Base-by-base conservation (phyloP, 2,797 vertebrate genomes). In the Heterohyrax brucei region DNA sequence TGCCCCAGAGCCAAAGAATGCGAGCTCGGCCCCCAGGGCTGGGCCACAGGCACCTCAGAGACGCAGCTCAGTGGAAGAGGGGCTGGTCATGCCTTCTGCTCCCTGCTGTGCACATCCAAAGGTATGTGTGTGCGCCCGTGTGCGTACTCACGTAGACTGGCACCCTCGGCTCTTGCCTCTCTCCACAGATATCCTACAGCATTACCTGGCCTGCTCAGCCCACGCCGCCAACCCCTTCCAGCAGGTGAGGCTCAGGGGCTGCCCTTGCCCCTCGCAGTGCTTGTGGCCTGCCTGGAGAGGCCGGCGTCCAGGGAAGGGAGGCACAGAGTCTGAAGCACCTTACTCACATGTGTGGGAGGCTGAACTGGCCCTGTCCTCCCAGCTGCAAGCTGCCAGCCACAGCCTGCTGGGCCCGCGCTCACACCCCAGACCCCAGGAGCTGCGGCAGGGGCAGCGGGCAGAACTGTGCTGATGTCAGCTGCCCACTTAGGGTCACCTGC, bases 221-320 rank as follows among this genome's bases (percentile, higher is more conserved):
- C 99, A 98, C 1, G 99, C 99, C 91, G 96, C 98, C 93, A 99
- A 99, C 98, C 99, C 99, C 86, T 99, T 99, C 98, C 99, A 99
- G 98, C 99, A 99, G 98, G 98, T 99, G 98, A 98, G 98, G 73
- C 53, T 6, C n/a, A 16, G 10, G 0, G 0, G 53, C 77, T 9
- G 1, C 78, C 18, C 33, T 56, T 5, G 13, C 62, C 19, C n/a
- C 13, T 56, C 53, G 4, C 53, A 56, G 53, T 56, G 53, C 66
- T 68, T n/a, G 28, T 68, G 10, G 10, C 66, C 12, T 68, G 62
- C 53, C 53, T 1, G 12, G 10, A 22, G 44, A 30, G 19, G 10
- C 22, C 46, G 0, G 28, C 2, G 26, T 21, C 24, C 6, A 12
- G 39, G 62, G 1, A 26, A 26, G 61, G 6, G 26, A 24, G 39